phyloP scores from a whole-genome alignment of 2,113 vertebrate genomes.

The Oryzias melastigma region DNA sequence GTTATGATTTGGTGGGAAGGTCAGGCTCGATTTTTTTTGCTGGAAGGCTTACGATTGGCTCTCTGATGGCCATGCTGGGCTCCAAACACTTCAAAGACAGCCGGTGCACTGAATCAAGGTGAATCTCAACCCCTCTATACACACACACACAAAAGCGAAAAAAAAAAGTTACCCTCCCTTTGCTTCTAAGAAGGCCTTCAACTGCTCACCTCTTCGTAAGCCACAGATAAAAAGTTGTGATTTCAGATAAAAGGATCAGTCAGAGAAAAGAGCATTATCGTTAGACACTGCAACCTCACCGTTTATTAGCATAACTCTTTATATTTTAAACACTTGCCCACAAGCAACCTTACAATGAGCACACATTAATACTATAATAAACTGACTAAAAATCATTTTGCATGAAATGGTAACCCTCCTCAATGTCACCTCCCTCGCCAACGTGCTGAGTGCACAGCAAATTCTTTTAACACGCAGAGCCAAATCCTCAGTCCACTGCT shows the following conservation, averaged over 20 bases:
- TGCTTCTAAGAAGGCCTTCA: constrained; percentile 47
- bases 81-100: constrained; percentile 94
- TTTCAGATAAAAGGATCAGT: constrained; percentile 58
- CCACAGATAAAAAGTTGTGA: constrained; percentile 56
- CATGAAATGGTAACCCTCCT: background rate
- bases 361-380: background rate
- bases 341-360: background rate
- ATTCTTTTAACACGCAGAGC: constrained; percentile 56
- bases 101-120: constrained; percentile 96
- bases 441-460: constrained; percentile 36
- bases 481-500: constrained; percentile 69
- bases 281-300: constrained; percentile 28
- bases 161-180: constrained; percentile 47
- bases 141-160: constrained; percentile 19
- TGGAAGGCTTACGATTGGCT: constrained; percentile 83
- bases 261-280: constrained; percentile 33
- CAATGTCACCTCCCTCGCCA: constrained; percentile 55
- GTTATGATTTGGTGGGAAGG: constrained; percentile 97
- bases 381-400: constrained; percentile 3
- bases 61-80: constrained; percentile 84
- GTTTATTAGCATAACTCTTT: constrained; percentile 24
- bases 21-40: constrained; percentile 85
- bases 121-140: constrained; percentile 75
- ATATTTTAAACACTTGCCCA: constrained; percentile 6
- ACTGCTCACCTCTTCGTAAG: constrained; percentile 48